These are phyloP conservation scores for Pseudopipra pipra DNA, from an alignment of 2,113 vertebrate species.

Conservation along the genomic window DNA sequence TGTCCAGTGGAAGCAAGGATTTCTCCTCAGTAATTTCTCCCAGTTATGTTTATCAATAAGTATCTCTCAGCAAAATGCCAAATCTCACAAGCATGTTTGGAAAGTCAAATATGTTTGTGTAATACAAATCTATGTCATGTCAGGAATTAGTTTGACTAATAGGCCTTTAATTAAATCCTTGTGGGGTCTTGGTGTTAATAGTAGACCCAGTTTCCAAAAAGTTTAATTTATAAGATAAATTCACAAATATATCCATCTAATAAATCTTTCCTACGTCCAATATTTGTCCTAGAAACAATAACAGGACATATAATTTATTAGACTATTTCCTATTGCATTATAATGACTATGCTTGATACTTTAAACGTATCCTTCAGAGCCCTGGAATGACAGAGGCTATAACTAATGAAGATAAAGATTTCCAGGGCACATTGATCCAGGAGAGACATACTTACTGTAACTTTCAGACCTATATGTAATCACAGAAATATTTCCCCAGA, in stretches of 20 bases:
- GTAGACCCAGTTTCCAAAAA: slow-evolving; percentile 63
- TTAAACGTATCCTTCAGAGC: not conserved
- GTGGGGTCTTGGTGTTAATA: slow-evolving; percentile 77
- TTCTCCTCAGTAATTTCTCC: slow-evolving; percentile 69
- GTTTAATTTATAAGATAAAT: slow-evolving; percentile 78
- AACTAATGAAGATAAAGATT: slow-evolving; percentile 55
- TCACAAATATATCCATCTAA: slow-evolving; percentile 50
- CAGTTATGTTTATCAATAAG: slow-evolving; percentile 75
- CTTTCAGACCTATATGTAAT: slow-evolving; percentile 50
- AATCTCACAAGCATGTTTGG: slow-evolving; percentile 71
- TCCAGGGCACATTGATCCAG: slow-evolving; percentile 30
- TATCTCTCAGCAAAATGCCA: slow-evolving; percentile 71
- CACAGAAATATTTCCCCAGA: slow-evolving; percentile 47
- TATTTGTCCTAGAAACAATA: slow-evolving; percentile 54
- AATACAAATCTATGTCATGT: slow-evolving; percentile 79
- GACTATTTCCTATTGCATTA: slow-evolving; percentile 51
- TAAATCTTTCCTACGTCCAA: slow-evolving; percentile 67
- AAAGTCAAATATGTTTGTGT: slow-evolving; percentile 78
- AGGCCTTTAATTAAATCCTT: slow-evolving; percentile 81
- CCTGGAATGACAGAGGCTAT: not conserved
- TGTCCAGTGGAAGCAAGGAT: not conserved
- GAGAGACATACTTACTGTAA: not conserved
- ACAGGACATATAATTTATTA: slow-evolving; percentile 61
- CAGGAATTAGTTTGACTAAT: slow-evolving; percentile 81
- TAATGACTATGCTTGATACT: not conserved